Conservation (phyloP, 1,140 invertebrate species). For the Holotrichia oblita region DNA sequence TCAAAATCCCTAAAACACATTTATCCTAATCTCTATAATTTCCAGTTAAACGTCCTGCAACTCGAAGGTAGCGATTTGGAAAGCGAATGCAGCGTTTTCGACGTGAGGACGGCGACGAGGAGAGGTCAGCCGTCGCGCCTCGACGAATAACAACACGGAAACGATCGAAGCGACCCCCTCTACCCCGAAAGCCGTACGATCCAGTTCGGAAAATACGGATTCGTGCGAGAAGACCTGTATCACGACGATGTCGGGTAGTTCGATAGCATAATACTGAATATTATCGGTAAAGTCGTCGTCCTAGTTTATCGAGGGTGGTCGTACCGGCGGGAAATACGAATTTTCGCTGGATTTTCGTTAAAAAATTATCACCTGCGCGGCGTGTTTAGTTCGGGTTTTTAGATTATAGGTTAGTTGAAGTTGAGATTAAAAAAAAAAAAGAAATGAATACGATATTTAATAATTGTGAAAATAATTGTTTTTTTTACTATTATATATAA, state of each 20-base stretch:
- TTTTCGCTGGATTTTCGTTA: not conserved
- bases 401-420: too few species aligned
- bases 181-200: constrained; percentile 58
- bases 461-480: too few species aligned
- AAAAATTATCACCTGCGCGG: too few species aligned
- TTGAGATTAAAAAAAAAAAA: too few species aligned
- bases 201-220: constrained; percentile 60
- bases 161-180: constrained; percentile 53
- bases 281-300: not conserved
- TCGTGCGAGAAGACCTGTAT: constrained; percentile 61
- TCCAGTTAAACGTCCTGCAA: constrained; percentile 60
- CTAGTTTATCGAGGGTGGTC: too few species aligned
- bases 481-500: too few species aligned
- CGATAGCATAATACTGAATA: constrained; percentile 69
- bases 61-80: constrained; percentile 67
- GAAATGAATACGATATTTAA: too few species aligned
- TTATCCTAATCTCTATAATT: constrained; percentile 3
- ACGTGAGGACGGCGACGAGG: constrained; percentile 62
- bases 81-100: constrained; percentile 70
- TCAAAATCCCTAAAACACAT: not conserved
- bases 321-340: not conserved
- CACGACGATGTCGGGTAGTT: constrained; percentile 74
- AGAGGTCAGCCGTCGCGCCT: constrained; percentile 60
- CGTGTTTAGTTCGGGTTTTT: too few species aligned
- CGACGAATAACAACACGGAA: constrained; percentile 62